These are phyloP conservation scores for Micropoecilia bifurca DNA, from an alignment of 2,797 vertebrate species.

Conservation along the genomic window DNA sequence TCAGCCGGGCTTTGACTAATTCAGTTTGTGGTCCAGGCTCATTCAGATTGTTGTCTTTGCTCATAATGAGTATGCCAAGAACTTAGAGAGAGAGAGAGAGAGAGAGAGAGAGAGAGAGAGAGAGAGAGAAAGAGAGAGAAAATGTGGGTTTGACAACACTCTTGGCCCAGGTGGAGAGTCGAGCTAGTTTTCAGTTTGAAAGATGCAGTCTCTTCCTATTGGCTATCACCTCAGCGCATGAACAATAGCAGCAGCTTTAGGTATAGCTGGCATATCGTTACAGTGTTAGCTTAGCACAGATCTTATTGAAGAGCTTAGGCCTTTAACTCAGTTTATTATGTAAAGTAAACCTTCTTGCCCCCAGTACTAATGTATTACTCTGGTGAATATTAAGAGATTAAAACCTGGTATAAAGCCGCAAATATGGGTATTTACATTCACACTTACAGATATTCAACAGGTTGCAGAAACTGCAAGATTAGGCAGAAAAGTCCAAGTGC, in stretches of 20 bases:
- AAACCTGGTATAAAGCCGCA: conserved; percentile 41
- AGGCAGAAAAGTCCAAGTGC: neutral
- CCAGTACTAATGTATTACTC: conserved; percentile 16
- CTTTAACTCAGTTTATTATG: conserved; percentile 25
- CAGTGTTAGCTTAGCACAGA: conserved; percentile 19
- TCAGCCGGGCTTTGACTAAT: conserved; percentile 24
- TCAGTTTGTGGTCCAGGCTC: conserved; percentile 26
- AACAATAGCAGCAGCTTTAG: conserved; percentile 32
- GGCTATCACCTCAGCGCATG: conserved; percentile 25
- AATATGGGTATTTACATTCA: conserved; percentile 45
- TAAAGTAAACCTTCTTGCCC: conserved; percentile 38
- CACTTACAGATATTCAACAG: conserved; percentile 39
- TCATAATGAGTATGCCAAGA: conserved; percentile 35
- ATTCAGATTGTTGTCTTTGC: conserved; percentile 47
- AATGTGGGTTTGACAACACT: conserved; percentile 9
- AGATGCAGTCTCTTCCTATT: conserved; percentile 55
- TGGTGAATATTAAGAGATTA: conserved; percentile 54
- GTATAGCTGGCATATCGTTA: conserved; percentile 30
- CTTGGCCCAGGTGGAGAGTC: conserved; percentile 32
- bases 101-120: neutral
- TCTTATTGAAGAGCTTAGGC: conserved; percentile 29
- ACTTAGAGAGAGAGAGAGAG: conserved; percentile 14
- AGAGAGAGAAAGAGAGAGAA: neutral
- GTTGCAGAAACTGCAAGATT: conserved; percentile 24
- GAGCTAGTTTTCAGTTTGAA: conserved; percentile 63